Evolutionary conservation across 2,113 vertebrate species (phyloP), one percentile per base, ranked within the genome.

Genomic region (Origma solitaria): DNA sequence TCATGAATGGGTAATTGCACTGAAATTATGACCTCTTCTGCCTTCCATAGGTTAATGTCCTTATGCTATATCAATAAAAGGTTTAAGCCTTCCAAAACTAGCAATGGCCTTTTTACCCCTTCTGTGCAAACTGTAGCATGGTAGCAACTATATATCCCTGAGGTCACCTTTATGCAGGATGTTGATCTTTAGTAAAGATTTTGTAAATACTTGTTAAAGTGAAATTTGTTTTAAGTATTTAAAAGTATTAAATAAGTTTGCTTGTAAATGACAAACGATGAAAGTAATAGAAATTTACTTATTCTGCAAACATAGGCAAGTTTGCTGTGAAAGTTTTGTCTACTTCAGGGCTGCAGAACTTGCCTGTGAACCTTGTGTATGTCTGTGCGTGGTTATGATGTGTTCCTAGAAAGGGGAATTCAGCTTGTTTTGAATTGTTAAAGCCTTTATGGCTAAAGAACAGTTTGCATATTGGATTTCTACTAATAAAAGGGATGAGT

Each of bases 101-200:
- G 96, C 66, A 90, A 96, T 96, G 96, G 96, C 96, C 97, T 97
- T 97, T 92, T 64, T 95, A 86, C 79, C 95, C 96, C 86, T 91
- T 95, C 90, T 97, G 91, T 96, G 93, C 92, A 95, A 92, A 97
- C 69, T 94, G 95, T 86, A 96, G 97, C 97, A 97, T 97, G 96
- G 91, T 91, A 95, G 96, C 96, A 97, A 96, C 76, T 94, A 76
- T 94, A 65, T 96, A 91, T 92, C 88, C 92, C 91, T 72, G 92
- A 97, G 95, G 95, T 96, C 94, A 94, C 86, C 85, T 96, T 97
- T 96, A 94, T 96, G 91, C 91, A 97, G 95, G 91, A 95, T 85
- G 85, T 78, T 95, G 92, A 95, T 97, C 96, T 97, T 97, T 96
- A 95, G 72, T 88, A 82, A 95, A 84, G 89, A 79, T 92, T 97